Conservation (phyloP, 2,888 invertebrate species). For the Crocallis elinguaria region DNA sequence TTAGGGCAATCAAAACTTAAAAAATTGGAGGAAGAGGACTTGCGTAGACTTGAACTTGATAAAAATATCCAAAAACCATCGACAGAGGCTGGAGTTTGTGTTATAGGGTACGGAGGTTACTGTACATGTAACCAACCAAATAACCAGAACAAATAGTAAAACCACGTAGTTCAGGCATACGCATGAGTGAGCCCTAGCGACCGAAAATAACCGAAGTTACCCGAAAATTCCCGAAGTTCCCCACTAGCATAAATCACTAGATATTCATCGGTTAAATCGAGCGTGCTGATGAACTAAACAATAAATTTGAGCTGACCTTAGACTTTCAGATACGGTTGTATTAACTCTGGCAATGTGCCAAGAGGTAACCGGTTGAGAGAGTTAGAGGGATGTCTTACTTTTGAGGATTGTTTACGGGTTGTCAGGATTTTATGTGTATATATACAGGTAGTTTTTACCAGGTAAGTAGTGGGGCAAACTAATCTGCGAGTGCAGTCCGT, state of each 20-base stretch:
- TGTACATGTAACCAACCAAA: neutral
- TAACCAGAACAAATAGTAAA: slow-evolving; percentile 5
- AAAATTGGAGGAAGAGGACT: too few species aligned
- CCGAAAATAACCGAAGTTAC: slow-evolving; percentile 17
- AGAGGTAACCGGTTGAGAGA: slow-evolving; percentile 2
- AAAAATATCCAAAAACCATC: too few species aligned
- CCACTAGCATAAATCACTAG: slow-evolving; percentile 30
- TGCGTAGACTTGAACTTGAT: too few species aligned
- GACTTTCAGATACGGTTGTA: slow-evolving; percentile 37
- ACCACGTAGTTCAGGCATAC: slow-evolving; percentile 15
- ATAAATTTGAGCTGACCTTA: slow-evolving; percentile 31
- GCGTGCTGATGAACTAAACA: slow-evolving; percentile 26
- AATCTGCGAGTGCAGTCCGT: too few species aligned
- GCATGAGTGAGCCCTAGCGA: slow-evolving; percentile 15
- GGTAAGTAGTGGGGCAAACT: too few species aligned
- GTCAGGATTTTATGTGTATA: too few species aligned
- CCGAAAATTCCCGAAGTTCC: slow-evolving; percentile 12
- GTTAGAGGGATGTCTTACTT: neutral
- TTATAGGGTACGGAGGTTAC: too few species aligned
- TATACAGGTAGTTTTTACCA: too few species aligned
- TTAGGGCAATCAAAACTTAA: too few species aligned
- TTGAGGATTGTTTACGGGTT: neutral
- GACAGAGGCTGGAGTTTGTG: too few species aligned
- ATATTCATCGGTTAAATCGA: slow-evolving; percentile 38
- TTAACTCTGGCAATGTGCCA: slow-evolving; percentile 43